Base-by-base conservation (phyloP, 2,113 vertebrate species). In the Lepus americanus region DNA sequence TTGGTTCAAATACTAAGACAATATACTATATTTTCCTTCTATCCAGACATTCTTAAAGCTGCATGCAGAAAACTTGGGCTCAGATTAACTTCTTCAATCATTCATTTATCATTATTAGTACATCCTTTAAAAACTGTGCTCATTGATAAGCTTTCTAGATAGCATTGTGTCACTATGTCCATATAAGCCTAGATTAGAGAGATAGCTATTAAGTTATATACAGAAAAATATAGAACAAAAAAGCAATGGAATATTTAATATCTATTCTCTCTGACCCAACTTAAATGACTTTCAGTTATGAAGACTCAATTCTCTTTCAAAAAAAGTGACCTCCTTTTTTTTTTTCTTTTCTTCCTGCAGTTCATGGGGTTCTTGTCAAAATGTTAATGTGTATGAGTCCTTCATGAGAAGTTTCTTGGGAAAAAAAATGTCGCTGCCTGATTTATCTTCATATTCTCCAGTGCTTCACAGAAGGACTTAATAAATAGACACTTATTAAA, bases 1-100 rank as follows among this genome's bases (percentile, higher is more conserved):
- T 97, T 96, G 79, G 92, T 96, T 94, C 91, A 96, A 97, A 96
- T 97, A 95, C 92, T 98, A 97, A 98, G 94, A 98, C 97, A 98
- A 98, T 97, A 84, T 79, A 96, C 95, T 94, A 49, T 88, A 95
- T 98, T 97, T 98, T 96, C 96, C 95, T 61, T 70, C 29, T 97
- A 96, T 97, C 86, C 92, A 93, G 93, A 90, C 93, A 97, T 96
- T 97, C 94, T 95, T 97, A 94, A 97, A 95, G 53, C 94, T 97
- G 84, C 89, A 97, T 72, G 67, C 96, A 76, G 39, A 98, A 98
- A 97, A 97, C 74, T 59, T 87, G 84, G 55, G 78, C 96, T 96
- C 95, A 96, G n/a, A 87, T 97, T 93, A 95, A 90, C 78, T 86
- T 87, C 22, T 94, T 78, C 87, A 25, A 80, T 79, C 72, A 80